Conservation (phyloP, 1,140 invertebrate genomes). For the Macrobrachium nipponense region DNA sequence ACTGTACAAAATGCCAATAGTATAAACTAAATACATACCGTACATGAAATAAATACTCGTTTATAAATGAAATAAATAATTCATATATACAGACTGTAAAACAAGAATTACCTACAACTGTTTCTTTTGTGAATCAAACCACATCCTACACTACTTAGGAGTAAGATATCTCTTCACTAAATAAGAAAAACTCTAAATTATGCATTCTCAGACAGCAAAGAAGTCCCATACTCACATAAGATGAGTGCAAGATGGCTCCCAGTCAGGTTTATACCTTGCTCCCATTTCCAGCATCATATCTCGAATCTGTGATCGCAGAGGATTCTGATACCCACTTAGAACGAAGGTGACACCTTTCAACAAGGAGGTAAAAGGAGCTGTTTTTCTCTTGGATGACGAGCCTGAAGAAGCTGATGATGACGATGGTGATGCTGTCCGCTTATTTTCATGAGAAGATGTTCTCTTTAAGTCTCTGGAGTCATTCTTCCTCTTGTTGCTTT, state of each 20-base stretch:
- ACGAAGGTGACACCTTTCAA: slow-evolving; percentile 80
- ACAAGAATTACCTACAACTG: too few species aligned
- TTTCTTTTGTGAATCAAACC: too few species aligned
- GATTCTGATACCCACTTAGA: slow-evolving; percentile 89
- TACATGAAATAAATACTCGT: too few species aligned
- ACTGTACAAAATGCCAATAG: too few species aligned
- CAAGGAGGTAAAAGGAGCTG: slow-evolving; percentile 72
- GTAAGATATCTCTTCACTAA: too few species aligned
- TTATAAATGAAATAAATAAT: too few species aligned
- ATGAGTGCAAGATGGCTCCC: slow-evolving; percentile 82
- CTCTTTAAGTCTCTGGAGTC: too few species aligned
- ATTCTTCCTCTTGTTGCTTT: too few species aligned
- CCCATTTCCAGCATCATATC: slow-evolving; percentile 82
- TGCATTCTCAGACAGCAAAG: background rate
- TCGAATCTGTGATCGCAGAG: slow-evolving; percentile 77
- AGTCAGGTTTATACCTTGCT: slow-evolving; percentile 82
- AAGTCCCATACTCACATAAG: slow-evolving; percentile 76
- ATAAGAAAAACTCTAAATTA: background rate
- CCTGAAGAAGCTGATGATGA: background rate
- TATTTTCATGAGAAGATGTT: background rate
- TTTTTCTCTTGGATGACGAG: slow-evolving; percentile 52
- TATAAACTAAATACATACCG: too few species aligned
- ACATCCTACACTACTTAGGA: too few species aligned
- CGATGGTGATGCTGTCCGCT: background rate
- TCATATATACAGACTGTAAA: too few species aligned